Conservation (phyloP, 2,888 invertebrate species). For the Imbricaverruca yamaguchii region DNA sequence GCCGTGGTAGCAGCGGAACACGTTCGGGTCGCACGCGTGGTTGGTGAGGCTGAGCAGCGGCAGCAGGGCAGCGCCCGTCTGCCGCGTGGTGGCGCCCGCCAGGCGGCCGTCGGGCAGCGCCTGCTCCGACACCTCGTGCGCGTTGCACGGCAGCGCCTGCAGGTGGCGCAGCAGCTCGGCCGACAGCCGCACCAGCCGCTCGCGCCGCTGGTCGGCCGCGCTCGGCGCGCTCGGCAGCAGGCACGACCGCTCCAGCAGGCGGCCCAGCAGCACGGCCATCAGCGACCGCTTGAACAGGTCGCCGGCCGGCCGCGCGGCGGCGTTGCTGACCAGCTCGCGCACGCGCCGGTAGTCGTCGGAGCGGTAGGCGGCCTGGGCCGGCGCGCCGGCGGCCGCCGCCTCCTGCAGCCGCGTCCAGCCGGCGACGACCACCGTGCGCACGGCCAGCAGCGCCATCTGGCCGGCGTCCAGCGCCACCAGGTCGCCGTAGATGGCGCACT, state of each 20-base stretch:
- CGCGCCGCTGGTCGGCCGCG: constrained; percentile 31
- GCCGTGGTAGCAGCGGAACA: constrained; percentile 42
- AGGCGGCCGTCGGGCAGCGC: constrained; percentile 31
- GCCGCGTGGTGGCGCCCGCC: constrained; percentile 35
- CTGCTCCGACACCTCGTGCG: constrained; percentile 45
- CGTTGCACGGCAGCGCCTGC: constrained; percentile 46
- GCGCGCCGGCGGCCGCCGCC: neutral
- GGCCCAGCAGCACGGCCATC: constrained; percentile 42
- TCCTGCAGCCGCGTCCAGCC: neutral
- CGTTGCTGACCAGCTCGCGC: constrained; percentile 28
- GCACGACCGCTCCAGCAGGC: constrained; percentile 39
- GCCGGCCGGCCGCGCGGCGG: constrained; percentile 29
- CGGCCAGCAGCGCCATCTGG: constrained; percentile 31
- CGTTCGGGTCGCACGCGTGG: constrained; percentile 46
- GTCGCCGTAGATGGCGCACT: constrained; percentile 34
- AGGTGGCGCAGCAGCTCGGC: constrained; percentile 42
- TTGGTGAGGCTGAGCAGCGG: constrained; percentile 46
- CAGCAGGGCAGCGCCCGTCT: constrained; percentile 46
- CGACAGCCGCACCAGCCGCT: constrained; percentile 34
- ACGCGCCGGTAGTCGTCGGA: constrained; percentile 30
- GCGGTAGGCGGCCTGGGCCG: constrained; percentile 12
- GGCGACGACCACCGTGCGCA: constrained; percentile 24
- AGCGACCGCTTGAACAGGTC: constrained; percentile 42
- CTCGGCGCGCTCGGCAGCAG: constrained; percentile 33
- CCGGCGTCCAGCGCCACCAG: constrained; percentile 29